Evolutionary conservation across 1,140 invertebrate species (phyloP).

Genomic region (Olivierus martensii): DNA sequence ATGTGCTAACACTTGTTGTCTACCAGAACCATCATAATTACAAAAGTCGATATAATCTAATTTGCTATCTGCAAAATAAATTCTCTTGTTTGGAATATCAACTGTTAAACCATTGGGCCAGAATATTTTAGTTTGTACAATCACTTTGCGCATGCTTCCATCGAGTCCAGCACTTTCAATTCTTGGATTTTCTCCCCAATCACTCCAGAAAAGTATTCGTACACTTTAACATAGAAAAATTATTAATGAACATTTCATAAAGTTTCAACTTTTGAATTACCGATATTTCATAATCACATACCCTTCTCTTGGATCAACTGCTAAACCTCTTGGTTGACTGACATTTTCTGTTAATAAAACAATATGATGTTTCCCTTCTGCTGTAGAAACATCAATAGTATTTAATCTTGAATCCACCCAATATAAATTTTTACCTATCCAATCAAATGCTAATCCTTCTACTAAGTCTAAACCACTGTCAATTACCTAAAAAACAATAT

Average conservation of each 20-base stretch:
- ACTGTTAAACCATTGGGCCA: constrained; percentile 96
- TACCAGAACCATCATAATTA: constrained; percentile 83
- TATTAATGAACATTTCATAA: not conserved
- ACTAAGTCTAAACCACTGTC: constrained; percentile 79
- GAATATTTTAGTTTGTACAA: constrained; percentile 92
- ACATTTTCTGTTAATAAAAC: constrained; percentile 85
- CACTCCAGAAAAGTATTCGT: constrained; percentile 88
- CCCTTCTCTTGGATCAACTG: constrained; percentile 76
- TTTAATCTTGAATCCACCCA: constrained; percentile 91
- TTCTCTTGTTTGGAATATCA: constrained; percentile 79
- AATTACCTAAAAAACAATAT: constrained; percentile 44
- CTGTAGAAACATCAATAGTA: constrained; percentile 78
- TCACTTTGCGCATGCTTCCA: constrained; percentile 64
- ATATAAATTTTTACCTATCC: constrained; percentile 87
- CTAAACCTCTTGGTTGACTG: constrained; percentile 85
- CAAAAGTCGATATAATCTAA: constrained; percentile 97
- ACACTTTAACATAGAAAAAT: constrained; percentile 34
- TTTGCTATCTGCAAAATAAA: constrained; percentile 97
- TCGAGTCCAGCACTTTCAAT: constrained; percentile 95
- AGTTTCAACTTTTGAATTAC: too few species aligned
- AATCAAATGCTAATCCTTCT: constrained; percentile 90
- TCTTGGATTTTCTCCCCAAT: constrained; percentile 94
- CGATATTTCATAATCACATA: constrained; percentile 23
- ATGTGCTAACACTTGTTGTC: constrained; percentile 51
- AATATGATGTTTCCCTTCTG: constrained; percentile 67